Evolutionary conservation across 2,888 invertebrate species (phyloP).

Genomic region (Phalera bucephala): DNA sequence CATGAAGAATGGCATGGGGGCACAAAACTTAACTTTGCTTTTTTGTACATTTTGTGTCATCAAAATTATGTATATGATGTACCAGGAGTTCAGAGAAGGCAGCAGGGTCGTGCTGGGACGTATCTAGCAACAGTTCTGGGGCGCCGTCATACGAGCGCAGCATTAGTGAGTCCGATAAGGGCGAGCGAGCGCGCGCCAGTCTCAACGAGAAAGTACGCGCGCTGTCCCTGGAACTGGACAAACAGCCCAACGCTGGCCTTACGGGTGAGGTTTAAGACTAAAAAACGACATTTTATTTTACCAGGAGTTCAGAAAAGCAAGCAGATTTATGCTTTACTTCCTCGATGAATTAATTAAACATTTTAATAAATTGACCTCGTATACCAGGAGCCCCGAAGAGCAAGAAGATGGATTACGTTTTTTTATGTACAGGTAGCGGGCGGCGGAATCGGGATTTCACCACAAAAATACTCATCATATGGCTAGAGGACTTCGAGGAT

Average conservation of each 20-base stretch:
- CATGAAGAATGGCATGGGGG: too few relatives aligned
- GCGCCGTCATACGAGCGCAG: conserved; percentile 81
- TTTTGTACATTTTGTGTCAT: too few relatives aligned
- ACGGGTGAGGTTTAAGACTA: too few relatives aligned
- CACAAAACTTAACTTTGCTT: too few relatives aligned
- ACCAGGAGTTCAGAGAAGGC: conserved; percentile 44
- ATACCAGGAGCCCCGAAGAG: too few relatives aligned
- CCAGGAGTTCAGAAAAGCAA: background rate
- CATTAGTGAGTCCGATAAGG: conserved; percentile 73
- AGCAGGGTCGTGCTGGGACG: conserved; percentile 70
- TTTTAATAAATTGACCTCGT: too few relatives aligned
- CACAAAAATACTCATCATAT: conserved; percentile 94
- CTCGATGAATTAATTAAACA: too few relatives aligned
- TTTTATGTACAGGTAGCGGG: conserved; percentile 58
- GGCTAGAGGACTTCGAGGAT: conserved; percentile 98
- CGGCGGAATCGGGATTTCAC: conserved; percentile 82
- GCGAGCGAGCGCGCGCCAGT: conserved; percentile 36
- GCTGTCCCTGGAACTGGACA: conserved; percentile 87
- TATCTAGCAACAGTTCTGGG: conserved; percentile 59
- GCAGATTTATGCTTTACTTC: background rate
- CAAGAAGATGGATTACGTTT: too few relatives aligned
- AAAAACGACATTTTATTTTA: too few relatives aligned
- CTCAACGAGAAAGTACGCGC: conserved; percentile 85
- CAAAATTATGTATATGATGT: too few relatives aligned
- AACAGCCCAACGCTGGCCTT: conserved; percentile 66